Base-by-base conservation (phyloP, 2,113 vertebrate species). In the Tachuris rubrigastra region DNA sequence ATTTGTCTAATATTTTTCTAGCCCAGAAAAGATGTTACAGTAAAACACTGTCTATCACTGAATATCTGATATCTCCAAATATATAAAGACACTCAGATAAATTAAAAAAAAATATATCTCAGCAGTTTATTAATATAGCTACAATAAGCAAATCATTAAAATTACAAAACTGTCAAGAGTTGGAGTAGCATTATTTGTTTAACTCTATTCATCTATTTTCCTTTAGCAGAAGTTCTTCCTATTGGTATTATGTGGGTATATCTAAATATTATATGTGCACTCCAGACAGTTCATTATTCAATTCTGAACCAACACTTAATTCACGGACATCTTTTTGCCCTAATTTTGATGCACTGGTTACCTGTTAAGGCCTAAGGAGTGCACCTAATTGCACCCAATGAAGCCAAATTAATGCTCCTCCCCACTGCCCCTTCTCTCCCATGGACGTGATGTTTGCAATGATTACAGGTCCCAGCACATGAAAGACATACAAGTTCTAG, bases 401-500 rank as follows among this genome's bases (percentile, higher is more conserved):
- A 91, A 92, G 74, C 11, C 75, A 89, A 89, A 93, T 44, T 35
- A 82, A 55, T 6, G 53, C 67, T 95, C 49, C 71, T 94, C 71
- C 78, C 47, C 53, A 37, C 31, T 83, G 85, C 67, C 78, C 87
- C 58, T 62, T 94, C 89, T 69, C 91, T 93, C 78, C 50, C 53
- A 42, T 76, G 89, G 81, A 93, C 2, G 8, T 60, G 67, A 87
- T 76, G 63, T 60, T 90, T 83, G 75, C 75, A 77, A 63, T 17
- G 75, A 93, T 79, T 96, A 74, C 81, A 91, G 89, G 89, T 90
- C 63, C 71, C 78, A 88, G 89, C 87, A 93, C 63, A 91, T 62
- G 71, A 88, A 65, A 95, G 65, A 62, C 33, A 6, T 35, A 12
- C 89, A 95, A 89, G 89, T 96, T 80, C 55, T 33, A 91, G 82